Base-by-base conservation (phyloP, 2,888 invertebrate species). In the Camptogramma bilineatum region DNA sequence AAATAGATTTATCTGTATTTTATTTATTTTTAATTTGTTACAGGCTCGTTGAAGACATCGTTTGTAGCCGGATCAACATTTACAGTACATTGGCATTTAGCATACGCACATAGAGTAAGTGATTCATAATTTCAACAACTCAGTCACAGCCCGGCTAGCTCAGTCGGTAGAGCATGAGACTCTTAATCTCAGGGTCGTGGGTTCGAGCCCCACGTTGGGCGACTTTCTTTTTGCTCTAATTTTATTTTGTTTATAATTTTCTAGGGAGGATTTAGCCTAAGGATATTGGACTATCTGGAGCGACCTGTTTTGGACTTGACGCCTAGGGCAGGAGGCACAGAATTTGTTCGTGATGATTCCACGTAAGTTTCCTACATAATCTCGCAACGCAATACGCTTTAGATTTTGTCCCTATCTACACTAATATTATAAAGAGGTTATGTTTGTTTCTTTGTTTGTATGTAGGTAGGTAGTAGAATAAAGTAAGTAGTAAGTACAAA, bases 41-140 rank as follows among this genome's bases (percentile, higher is more conserved):
- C 95, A 97, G 98, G 97, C 73, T 94, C 95, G 77, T 94, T 96
- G 79, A 95, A 95, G 85, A 98, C 98, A 39, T 95, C 97, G 19
- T 93, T 98, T 77, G 85, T 96, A 68, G 95, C 97, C 17, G 98
- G 98, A 58, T 96, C 97, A 68, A 95, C 95, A 69, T 96, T 99
- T 80, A 98, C 97, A 88, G 96, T 98, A 53, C 96, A 97, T 68
- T 99, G 98, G 98, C 98, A 98, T 88, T 94, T 98, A 78, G 97
- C 98, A 10, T 98, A 98, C 90, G 97, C 98, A 4, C 98, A 99
- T 83, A 94, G 95, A 93, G 91, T 91, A 86, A 90, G 89, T 83
- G 0, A 72, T 70, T 34, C 0, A 62, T 67, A 75, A 70, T 82
- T 87, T 84, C n/a, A 1, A 0, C 0, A 0, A 0, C 0, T 0